phyloP scores from a whole-genome alignment of 35 echinoderm and acorn worm genomes.

The Lytechinus variegatus region DNA sequence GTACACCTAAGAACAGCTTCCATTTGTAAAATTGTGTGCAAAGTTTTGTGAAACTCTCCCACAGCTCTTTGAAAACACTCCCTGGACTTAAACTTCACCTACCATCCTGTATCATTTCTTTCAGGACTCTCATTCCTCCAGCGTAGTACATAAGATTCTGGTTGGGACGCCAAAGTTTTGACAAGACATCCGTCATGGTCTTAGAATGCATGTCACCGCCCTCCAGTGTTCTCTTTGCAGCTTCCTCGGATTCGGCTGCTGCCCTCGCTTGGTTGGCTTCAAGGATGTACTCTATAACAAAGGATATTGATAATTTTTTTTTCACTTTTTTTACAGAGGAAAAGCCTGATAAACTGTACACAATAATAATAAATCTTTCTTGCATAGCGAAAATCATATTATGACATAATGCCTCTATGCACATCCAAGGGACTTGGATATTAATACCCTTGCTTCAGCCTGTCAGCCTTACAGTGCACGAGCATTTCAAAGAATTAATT shows the following conservation, averaged over 20 bases:
- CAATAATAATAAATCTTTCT: too few relatives aligned
- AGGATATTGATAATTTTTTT: background rate
- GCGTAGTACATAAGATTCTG: constrained; percentile 77
- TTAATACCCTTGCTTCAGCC: background rate
- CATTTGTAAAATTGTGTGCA: too few relatives aligned
- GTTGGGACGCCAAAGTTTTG: constrained; percentile 57
- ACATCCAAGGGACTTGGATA: background rate
- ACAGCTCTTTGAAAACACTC: too few relatives aligned
- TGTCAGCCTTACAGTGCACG: too few relatives aligned
- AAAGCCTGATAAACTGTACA: too few relatives aligned
- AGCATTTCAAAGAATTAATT: background rate
- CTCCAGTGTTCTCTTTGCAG: constrained; percentile 62
- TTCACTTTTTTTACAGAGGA: too few relatives aligned
- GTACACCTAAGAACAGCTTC: too few relatives aligned
- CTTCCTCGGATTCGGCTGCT: constrained; percentile 57
- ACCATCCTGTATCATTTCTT: constrained; percentile 70
- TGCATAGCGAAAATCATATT: too few relatives aligned
- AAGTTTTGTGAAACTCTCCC: too few relatives aligned
- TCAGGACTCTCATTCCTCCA: constrained; percentile 75
- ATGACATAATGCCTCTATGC: too few relatives aligned
- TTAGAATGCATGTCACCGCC: constrained; percentile 66
- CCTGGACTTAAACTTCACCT: background rate
- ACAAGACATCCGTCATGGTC: constrained; percentile 65
- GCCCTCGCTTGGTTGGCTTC: constrained; percentile 63
- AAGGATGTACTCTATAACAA: constrained; percentile 70